phyloP scores from a whole-genome alignment of 2,113 vertebrate species.

The Sphyrna mokarran region DNA sequence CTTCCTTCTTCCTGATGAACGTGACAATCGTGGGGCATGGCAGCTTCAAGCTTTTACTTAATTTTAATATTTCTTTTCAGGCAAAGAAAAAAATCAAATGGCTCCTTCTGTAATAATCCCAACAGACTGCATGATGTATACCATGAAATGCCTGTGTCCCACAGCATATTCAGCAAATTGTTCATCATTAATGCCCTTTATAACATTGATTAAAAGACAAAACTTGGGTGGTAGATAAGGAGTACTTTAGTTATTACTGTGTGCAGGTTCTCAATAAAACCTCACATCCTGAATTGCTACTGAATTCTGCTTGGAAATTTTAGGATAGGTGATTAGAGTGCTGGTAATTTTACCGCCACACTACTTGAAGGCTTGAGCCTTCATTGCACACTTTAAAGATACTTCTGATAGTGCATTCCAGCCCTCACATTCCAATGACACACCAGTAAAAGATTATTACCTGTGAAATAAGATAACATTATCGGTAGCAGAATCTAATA shows the following conservation, averaged over 20 bases:
- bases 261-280: not conserved
- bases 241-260: not conserved
- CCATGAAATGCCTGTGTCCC: not conserved
- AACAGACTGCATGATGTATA: not conserved
- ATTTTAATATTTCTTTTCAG: not conserved
- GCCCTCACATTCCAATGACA: not conserved
- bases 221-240: not conserved
- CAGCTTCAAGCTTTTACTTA: not conserved
- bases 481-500: not conserved
- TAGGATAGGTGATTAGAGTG: not conserved
- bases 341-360: not conserved
- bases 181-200: not conserved
- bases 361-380: not conserved
- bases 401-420: not conserved
- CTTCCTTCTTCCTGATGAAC: not conserved
- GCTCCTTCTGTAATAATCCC: not conserved
- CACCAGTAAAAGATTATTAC: not conserved
- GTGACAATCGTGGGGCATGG: not conserved
- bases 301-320: not conserved
- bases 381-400: not conserved
- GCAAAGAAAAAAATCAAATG: not conserved
- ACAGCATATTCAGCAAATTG: not conserved
- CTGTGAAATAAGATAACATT: not conserved
- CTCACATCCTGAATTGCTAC: not conserved
- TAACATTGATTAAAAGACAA: conserved; percentile 25